Evolutionary conservation across 1,140 invertebrate genomes (phyloP).

Genomic region (Bombus impatiens): DNA sequence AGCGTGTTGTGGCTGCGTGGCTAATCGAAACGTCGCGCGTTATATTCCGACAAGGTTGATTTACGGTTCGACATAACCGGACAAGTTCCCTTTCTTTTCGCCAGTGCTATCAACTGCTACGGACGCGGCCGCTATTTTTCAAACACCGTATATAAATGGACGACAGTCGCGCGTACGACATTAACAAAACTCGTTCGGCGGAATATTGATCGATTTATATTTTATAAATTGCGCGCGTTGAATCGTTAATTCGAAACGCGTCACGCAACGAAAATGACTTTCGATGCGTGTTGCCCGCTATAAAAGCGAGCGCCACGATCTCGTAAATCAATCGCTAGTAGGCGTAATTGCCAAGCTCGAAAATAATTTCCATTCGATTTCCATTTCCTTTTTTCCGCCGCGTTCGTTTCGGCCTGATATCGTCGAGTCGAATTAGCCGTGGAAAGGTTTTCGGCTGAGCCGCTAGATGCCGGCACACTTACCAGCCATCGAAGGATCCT

Average conservation of each 20-base stretch:
- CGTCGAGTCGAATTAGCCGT: constrained; percentile 54
- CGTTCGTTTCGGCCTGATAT: neutral
- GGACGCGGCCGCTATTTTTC: neutral
- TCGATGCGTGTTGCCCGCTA: neutral
- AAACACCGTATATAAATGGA: neutral
- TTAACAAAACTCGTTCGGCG: constrained; percentile 32
- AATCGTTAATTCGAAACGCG: constrained; percentile 41
- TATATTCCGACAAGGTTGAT: constrained; percentile 9
- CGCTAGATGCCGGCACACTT: constrained; percentile 79
- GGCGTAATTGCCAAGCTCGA: constrained; percentile 38
- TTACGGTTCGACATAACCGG: neutral
- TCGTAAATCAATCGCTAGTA: constrained; percentile 32
- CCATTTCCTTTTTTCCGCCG: constrained; percentile 1
- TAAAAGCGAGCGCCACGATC: constrained; percentile 6
- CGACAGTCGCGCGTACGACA: neutral
- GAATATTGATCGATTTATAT: constrained; percentile 52
- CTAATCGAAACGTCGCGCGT: neutral
- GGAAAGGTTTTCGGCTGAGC: constrained; percentile 66
- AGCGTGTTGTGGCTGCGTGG: neutral
- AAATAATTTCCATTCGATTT: constrained; percentile 46
- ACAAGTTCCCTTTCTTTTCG: constrained; percentile 7
- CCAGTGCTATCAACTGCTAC: neutral
- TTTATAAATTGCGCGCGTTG: constrained; percentile 41
- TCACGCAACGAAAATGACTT: constrained; percentile 40
- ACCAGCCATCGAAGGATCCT: constrained; percentile 16